These are phyloP conservation scores for Matsumyia berberina DNA, from an alignment of 2,888 invertebrate species.

Conservation along the genomic window DNA sequence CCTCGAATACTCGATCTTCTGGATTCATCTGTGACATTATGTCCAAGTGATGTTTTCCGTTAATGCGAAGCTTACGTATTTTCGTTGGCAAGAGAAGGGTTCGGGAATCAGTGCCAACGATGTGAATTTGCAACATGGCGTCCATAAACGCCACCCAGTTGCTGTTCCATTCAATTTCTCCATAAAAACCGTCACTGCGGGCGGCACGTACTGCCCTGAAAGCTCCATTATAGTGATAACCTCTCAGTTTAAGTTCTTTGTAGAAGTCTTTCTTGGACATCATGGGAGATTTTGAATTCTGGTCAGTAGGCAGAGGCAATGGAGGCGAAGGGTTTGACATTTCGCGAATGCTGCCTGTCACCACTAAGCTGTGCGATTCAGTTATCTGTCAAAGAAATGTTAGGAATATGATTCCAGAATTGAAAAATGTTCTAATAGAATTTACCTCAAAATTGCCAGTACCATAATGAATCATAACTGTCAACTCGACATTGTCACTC, in stretches of 20 bases:
- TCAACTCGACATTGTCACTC: constrained; percentile 86
- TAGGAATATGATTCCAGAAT: not conserved
- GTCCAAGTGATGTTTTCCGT: constrained; percentile 87
- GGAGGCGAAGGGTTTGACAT: constrained; percentile 78
- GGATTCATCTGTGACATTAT: constrained; percentile 84
- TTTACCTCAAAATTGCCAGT: constrained; percentile 86
- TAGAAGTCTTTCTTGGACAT: constrained; percentile 88
- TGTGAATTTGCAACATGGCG: constrained; percentile 93
- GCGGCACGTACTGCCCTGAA: constrained; percentile 81
- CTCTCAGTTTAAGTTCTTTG: constrained; percentile 89
- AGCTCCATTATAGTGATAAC: constrained; percentile 86
- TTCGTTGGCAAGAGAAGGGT: constrained; percentile 91
- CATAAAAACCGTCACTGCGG: constrained; percentile 82
- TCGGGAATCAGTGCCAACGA: constrained; percentile 89
- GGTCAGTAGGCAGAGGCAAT: constrained; percentile 73
- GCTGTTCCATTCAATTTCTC: constrained; percentile 87
- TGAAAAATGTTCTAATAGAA: not conserved
- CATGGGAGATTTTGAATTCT: constrained; percentile 79
- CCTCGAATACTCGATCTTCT: constrained; percentile 81
- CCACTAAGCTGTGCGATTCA: constrained; percentile 89
- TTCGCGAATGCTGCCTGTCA: constrained; percentile 88
- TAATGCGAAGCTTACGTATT: constrained; percentile 89
- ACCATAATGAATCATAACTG: constrained; percentile 87
- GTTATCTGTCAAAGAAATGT: constrained; percentile 85
- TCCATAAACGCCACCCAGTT: constrained; percentile 96